These are phyloP conservation scores for Alaudala cheleensis DNA, from an alignment of 2,113 vertebrate genomes.

Conservation along the genomic window DNA sequence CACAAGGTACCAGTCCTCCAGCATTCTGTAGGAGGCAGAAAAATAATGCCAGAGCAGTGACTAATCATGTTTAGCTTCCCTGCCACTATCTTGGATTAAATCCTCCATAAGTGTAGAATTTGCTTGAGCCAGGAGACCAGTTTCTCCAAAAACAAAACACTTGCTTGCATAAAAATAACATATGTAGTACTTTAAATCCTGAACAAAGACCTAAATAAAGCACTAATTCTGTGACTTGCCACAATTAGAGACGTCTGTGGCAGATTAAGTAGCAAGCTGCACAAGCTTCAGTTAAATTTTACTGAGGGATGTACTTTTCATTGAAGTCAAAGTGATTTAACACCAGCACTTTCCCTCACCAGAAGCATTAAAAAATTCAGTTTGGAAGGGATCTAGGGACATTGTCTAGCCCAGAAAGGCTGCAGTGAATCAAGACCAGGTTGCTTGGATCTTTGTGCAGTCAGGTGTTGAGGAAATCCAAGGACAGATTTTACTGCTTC, in stretches of 20 bases:
- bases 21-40: not conserved
- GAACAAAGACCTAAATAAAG: not conserved
- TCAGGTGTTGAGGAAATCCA: not conserved
- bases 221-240: not conserved
- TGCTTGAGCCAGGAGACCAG: not conserved
- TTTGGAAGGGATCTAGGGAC: not conserved
- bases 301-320: not conserved
- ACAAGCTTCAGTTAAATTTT: not conserved
- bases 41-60: constrained; percentile 12
- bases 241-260: not conserved
- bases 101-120: not conserved
- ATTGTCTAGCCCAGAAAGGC: not conserved
- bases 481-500: not conserved
- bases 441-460: not conserved
- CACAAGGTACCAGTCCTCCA: not conserved
- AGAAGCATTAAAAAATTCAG: not conserved
- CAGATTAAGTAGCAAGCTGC: not conserved
- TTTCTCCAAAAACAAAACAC: not conserved
- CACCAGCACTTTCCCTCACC: not conserved
- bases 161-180: not conserved
- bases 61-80: not conserved
- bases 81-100: not conserved
- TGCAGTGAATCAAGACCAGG: not conserved
- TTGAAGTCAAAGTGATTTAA: not conserved
- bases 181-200: not conserved